phyloP scores from a whole-genome alignment of 2,797 vertebrate genomes.

The Stomatorhinus walkeri region DNA sequence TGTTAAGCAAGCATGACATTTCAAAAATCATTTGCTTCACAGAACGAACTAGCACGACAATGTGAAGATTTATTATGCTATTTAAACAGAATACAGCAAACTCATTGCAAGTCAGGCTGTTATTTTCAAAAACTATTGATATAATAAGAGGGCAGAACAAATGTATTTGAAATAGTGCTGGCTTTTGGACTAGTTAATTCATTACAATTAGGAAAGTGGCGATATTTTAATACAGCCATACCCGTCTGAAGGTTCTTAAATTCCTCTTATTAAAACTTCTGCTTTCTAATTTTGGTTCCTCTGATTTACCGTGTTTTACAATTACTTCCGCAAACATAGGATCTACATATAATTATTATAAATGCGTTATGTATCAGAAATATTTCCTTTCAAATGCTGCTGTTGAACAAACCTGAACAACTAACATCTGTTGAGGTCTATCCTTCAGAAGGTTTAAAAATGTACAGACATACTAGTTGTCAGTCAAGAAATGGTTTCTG shows the following conservation, averaged over 20 bases:
- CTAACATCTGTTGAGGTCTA: background rate
- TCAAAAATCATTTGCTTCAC: background rate
- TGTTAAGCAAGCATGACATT: background rate
- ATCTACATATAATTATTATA: background rate
- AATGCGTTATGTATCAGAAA: background rate
- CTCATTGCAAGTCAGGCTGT: background rate
- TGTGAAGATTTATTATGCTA: background rate
- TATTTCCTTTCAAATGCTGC: background rate
- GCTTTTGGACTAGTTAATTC: background rate
- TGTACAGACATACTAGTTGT: background rate
- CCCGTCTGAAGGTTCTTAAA: background rate
- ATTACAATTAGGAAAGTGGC: background rate
- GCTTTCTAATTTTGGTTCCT: background rate
- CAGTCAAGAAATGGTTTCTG: background rate
- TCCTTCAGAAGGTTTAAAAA: background rate
- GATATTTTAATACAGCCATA: background rate
- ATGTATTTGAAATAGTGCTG: background rate
- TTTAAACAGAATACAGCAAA: background rate
- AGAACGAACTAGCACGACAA: background rate
- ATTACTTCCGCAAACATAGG: background rate
- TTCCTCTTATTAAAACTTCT: background rate
- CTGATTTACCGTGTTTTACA: background rate
- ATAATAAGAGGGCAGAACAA: background rate
- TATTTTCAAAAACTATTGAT: background rate
- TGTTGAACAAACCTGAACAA: background rate